phyloP scores from a whole-genome alignment of 2,888 invertebrate species.

The Beris morrisii region DNA sequence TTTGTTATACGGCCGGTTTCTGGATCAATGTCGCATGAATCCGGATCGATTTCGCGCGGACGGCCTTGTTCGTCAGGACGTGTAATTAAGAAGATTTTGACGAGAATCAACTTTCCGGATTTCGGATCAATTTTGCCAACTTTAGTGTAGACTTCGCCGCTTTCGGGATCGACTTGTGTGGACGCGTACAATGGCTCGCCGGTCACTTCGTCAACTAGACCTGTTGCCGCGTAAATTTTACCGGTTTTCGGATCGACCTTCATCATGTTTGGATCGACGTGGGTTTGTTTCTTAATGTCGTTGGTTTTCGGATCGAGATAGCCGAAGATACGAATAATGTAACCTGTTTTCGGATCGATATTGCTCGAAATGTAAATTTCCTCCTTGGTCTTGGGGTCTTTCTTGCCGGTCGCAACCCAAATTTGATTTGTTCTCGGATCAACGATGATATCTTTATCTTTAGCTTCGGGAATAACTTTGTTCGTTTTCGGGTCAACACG shows the following conservation, averaged over 20 bases:
- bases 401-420: constrained; percentile 68
- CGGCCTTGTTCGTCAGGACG: constrained; percentile 72
- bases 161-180: constrained; percentile 70
- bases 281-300: constrained; percentile 64
- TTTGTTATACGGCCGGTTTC: constrained; percentile 70
- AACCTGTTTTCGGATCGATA: constrained; percentile 67
- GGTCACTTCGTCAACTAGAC: constrained; percentile 45
- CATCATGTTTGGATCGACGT: constrained; percentile 67
- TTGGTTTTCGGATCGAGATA: constrained; percentile 70
- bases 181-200: constrained; percentile 69
- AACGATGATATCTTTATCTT: constrained; percentile 53
- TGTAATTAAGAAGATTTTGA: constrained; percentile 68
- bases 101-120: constrained; percentile 69
- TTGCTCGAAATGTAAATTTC: constrained; percentile 69
- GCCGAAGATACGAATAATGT: constrained; percentile 72
- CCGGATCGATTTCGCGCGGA: constrained; percentile 72
- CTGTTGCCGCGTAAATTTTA: constrained; percentile 26
- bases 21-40: constrained; percentile 72
- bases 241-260: constrained; percentile 67
- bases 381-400: constrained; percentile 67
- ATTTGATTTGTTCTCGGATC: constrained; percentile 58
- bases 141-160: constrained; percentile 74
- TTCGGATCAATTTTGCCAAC: constrained; percentile 71
- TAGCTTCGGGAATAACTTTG: constrained; percentile 56
- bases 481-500: constrained; percentile 67